Evolutionary conservation across 2,113 vertebrate genomes (phyloP), one percentile per base, ranked within the genome.

Genomic region (Trichechus manatus): DNA sequence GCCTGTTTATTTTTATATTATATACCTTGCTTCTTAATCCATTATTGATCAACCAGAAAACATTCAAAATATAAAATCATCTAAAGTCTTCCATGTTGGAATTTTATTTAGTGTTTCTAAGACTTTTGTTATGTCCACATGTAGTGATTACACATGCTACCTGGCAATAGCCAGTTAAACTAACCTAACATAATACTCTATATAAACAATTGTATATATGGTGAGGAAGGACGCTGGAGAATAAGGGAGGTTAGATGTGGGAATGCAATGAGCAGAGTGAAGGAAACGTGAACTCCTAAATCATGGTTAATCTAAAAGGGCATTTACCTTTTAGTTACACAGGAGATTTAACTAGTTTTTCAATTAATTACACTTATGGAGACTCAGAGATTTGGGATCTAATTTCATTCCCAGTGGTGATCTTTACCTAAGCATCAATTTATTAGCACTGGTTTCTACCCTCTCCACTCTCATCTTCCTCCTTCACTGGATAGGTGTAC

Each of bases 381-480:
- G 17, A 81, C 17, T 63, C 10, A 68, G 7, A 39, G 36, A 53
- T 36, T 14, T 77, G 27, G 7, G 27, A 77, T 82, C 23, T 20
- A 70, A 15, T 56, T 77, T 91, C 31, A 63, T 2, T 66, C 10
- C 23, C 15, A 56, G 5, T 7, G 0, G 22, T 68, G 8, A 96
- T 15, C 14, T 80, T 89, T 84, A 31, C 27, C 17, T 86, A 44
- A 86, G 39, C 25, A 17, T 82, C 6, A 27, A 13, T 1, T 14
- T 22, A 56, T 63, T 47, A 53, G 5, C 8, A 31, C 8, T 74
- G 3, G 13, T 56, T 95, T 83, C 3, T 27, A 11, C 5, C 17
- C 13, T 64, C 47, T 11, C 10, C 8, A 61, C 3, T 1, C 6
- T 53, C 8, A 44, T 0, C 23, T 13, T 17, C 31, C 0, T 53